Conservation (phyloP, 2,113 vertebrate genomes). For the Polypterus bichir region DNA sequence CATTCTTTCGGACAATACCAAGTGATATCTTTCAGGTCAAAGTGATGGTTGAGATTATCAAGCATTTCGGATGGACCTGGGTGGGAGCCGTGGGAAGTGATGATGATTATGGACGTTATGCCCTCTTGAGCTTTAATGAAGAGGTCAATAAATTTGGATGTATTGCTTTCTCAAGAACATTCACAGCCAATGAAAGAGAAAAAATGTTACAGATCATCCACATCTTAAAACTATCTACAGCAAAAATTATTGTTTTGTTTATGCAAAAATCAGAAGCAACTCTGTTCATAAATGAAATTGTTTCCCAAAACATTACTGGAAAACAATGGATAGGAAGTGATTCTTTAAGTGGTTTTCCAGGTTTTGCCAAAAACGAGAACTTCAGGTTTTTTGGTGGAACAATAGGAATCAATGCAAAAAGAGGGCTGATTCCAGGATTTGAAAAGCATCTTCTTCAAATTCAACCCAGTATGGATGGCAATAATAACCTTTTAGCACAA, state of each 20-base stretch:
- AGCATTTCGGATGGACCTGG: conserved; percentile 11
- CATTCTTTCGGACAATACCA: conserved; percentile 11
- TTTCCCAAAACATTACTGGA: conserved; percentile 2
- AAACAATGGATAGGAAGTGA: conserved; percentile 6
- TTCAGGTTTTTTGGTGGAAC: neutral
- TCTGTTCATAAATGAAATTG: conserved; percentile 1
- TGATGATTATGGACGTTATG: conserved; percentile 9
- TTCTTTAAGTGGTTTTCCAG: neutral
- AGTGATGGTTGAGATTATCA: conserved; percentile 1
- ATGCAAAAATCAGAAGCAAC: neutral
- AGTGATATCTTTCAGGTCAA: conserved; percentile 7
- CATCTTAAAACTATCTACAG: conserved; percentile 1
- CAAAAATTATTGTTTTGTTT: conserved; percentile 8
- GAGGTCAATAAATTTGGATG: neutral
- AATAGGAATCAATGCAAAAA: neutral
- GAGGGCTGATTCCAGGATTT: conserved; percentile 2
- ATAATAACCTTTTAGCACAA: neutral
- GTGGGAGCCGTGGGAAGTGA: conserved; percentile 5
- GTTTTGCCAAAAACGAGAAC: neutral
- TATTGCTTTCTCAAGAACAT: no score
- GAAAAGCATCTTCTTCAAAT: conserved; percentile 2
- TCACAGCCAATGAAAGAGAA: neutral
- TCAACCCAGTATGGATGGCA: neutral
- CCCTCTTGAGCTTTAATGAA: neutral
- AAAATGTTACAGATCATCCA: neutral